Evolutionary conservation across 30 jellyfish, hydroid and myxozoan genomes (phyloP), one percentile per base, ranked within the genome.

Genomic region (Euphysa ruthae): DNA sequence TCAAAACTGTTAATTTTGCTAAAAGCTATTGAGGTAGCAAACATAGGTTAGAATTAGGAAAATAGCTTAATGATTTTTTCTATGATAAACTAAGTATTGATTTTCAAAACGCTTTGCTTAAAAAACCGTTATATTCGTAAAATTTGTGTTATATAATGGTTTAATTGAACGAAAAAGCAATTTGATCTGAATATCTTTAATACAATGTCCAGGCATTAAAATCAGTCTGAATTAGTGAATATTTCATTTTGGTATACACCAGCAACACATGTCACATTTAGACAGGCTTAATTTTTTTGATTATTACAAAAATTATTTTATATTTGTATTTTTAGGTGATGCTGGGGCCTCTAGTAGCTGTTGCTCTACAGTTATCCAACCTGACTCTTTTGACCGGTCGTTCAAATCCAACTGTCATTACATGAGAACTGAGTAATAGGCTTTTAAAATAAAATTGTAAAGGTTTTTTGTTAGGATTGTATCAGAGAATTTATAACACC

Each of bases 351-450:
- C 55, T 91, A 51, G 92, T 75, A 58, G 78, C 82, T 49, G 63
- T 69, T 35, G 95, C 95, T 0, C 65, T 81, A 64, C 43, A 46
- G 46, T 46, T 91, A 0, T 75, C 94, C 43, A 64, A 72, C 12
- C 81, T 91, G 31, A 49, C 30, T 46, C 62, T 61, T 15, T 12
- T 73, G 32, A 75, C 96, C 32, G 99, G 99, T 18, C 57, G 96
- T 30, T 61, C 65, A 15, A 35, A 64, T 24, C 96, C 99, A 2
- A 83, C 94, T 14, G 99, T 83, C 27, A 91, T 78, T 33, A 91
- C 95, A 4, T 87, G 63, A 54, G 15, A 31, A 58, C 23, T 34
- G 65, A n/a, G n/a, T n/a, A n/a, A n/a, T n/a, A n/a, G n/a, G n/a
- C n/a, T n/a, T n/a, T n/a, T n/a, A n/a, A n/a, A n/a, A n/a, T n/a